Conservation (phyloP, 1,140 invertebrate species). For the Pollicipes pollicipes region DNA sequence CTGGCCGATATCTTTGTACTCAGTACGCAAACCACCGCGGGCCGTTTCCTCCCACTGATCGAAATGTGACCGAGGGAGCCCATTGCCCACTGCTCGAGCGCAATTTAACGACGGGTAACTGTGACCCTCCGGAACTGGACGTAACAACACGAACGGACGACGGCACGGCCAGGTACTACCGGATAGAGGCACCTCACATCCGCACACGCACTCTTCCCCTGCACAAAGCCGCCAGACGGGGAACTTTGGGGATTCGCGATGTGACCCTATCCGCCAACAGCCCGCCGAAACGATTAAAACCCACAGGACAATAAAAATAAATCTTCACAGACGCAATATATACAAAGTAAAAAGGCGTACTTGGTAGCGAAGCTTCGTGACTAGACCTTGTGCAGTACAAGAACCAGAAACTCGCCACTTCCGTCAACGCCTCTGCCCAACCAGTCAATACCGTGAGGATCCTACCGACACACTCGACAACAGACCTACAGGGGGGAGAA, state of each 20-base stretch:
- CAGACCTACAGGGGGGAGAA: background rate
- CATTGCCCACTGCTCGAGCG: too few species aligned
- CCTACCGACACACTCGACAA: background rate
- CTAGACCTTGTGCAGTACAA: background rate
- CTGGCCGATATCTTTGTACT: background rate
- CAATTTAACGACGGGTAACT: too few species aligned
- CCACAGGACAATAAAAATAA: background rate
- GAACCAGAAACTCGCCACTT: background rate
- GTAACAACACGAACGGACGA: background rate
- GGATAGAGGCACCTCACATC: background rate
- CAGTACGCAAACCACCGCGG: background rate
- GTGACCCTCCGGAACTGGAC: background rate
- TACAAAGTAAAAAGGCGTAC: background rate
- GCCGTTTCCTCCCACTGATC: background rate
- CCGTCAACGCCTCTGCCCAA: background rate
- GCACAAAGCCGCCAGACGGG: background rate
- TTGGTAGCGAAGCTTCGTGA: background rate
- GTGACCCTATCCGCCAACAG: background rate
- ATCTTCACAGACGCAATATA: slow-evolving; percentile 1
- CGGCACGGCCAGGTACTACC: background rate
- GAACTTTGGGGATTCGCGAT: background rate
- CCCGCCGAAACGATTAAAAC: background rate
- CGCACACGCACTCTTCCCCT: background rate
- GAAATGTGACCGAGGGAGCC: background rate
- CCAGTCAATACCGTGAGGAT: background rate